These are phyloP conservation scores for Osmerus mordax DNA, from an alignment of 2,113 vertebrate genomes.

Conservation along the genomic window DNA sequence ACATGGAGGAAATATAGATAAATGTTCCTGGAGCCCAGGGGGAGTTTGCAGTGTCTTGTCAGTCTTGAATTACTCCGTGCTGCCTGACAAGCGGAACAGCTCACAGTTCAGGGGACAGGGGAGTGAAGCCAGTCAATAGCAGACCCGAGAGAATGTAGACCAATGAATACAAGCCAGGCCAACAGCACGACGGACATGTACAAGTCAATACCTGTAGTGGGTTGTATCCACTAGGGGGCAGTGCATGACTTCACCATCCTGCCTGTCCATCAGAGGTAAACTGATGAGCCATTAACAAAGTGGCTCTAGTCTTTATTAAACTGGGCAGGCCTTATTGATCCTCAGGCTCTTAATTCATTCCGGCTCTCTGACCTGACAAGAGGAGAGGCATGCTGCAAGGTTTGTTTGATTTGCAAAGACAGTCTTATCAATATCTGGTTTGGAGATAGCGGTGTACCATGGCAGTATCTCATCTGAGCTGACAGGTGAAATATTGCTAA, in stretches of 20 bases:
- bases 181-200: background rate
- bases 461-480: constrained; percentile 12
- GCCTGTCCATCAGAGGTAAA: background rate
- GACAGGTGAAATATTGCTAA: constrained; percentile 10
- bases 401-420: constrained; percentile 31
- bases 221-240: constrained; percentile 54
- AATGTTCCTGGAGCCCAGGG: no score
- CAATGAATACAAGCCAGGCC: background rate
- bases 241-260: no score
- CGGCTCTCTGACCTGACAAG: constrained; percentile 27
- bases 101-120: background rate
- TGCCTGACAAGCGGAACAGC: background rate
- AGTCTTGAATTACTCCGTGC: no score
- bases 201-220: background rate
- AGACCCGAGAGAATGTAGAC: background rate
- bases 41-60: no score
- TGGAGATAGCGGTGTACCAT: constrained; percentile 14
- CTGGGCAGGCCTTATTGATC: constrained; percentile 36
- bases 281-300: constrained; percentile 23
- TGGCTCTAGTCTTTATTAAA: constrained; percentile 34
- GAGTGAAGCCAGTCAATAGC: background rate
- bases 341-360: constrained; percentile 22
- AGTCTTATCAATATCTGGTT: constrained; percentile 6
- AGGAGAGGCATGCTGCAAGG: constrained; percentile 26
- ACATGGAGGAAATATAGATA: background rate